Conservation (phyloP, 2,888 invertebrate genomes). For the Meteorus cinctellus region DNA sequence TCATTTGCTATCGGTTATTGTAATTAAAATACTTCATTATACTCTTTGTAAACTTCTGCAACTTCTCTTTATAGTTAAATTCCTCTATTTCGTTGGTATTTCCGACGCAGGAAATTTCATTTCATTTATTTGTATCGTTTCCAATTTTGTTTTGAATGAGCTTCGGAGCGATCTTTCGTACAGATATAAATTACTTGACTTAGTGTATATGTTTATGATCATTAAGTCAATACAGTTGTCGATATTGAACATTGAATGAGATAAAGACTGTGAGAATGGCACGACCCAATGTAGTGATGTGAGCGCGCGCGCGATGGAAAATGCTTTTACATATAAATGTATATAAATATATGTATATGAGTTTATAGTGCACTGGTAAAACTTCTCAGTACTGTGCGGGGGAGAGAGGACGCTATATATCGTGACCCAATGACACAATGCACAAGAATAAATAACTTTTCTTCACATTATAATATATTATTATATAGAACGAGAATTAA, state of each 20-base stretch:
- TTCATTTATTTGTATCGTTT: no score
- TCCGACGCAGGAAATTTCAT: no score
- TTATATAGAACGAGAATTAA: not conserved
- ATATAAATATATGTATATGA: conserved; percentile 11
- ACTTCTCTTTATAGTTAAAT: no score
- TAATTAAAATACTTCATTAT: no score
- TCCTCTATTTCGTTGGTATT: no score
- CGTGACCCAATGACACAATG: conserved; percentile 48
- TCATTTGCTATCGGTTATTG: no score
- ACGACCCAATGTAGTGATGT: conserved; percentile 49
- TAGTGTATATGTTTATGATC: conserved; percentile 19
- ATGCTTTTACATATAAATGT: not conserved
- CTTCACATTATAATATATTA: not conserved
- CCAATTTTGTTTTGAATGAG: no score
- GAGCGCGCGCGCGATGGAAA: conserved; percentile 31
- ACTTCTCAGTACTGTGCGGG: conserved; percentile 7
- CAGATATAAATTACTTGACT: not conserved
- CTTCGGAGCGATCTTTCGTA: no score
- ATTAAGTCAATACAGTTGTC: conserved; percentile 26
- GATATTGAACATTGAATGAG: conserved; percentile 27
- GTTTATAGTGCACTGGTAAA: not conserved
- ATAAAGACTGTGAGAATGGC: conserved; percentile 55
- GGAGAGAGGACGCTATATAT: conserved; percentile 34
- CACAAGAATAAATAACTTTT: not conserved
- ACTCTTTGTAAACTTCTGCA: no score